phyloP scores from a whole-genome alignment of 2,113 vertebrate species.

The Noturus placidus region DNA sequence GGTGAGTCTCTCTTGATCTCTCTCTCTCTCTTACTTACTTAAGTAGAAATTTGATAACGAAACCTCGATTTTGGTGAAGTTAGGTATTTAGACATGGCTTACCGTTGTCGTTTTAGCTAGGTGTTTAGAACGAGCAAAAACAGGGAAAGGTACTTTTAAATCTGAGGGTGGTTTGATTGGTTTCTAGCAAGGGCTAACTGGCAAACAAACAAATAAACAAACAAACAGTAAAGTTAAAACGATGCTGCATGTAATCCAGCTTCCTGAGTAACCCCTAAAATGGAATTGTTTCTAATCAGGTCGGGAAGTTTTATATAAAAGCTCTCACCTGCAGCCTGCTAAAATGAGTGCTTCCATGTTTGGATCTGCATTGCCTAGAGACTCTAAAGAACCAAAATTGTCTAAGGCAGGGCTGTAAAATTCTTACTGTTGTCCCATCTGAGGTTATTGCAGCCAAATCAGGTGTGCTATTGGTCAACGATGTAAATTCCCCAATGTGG shows the following conservation, averaged over 20 bases:
- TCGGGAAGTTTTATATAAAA: background rate
- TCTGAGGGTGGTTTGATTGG: background rate
- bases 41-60: background rate
- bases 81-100: too few relatives aligned
- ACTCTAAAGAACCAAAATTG: background rate
- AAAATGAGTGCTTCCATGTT: background rate
- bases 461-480: background rate
- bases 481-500: background rate
- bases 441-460: background rate
- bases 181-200: background rate
- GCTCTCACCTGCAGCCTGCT: background rate
- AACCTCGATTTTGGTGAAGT: background rate
- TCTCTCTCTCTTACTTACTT: constrained; percentile 3
- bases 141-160: background rate
- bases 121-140: background rate
- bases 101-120: background rate
- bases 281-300: background rate
- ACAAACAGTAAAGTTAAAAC: too few relatives aligned
- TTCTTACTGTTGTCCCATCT: background rate
- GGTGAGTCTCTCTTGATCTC: constrained; percentile 75
- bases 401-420: background rate
- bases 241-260: background rate
- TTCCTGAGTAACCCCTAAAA: background rate
- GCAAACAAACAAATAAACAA: background rate
- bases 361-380: background rate